Conservation (phyloP, 1,140 invertebrate genomes). For the Goniozus legneri region DNA sequence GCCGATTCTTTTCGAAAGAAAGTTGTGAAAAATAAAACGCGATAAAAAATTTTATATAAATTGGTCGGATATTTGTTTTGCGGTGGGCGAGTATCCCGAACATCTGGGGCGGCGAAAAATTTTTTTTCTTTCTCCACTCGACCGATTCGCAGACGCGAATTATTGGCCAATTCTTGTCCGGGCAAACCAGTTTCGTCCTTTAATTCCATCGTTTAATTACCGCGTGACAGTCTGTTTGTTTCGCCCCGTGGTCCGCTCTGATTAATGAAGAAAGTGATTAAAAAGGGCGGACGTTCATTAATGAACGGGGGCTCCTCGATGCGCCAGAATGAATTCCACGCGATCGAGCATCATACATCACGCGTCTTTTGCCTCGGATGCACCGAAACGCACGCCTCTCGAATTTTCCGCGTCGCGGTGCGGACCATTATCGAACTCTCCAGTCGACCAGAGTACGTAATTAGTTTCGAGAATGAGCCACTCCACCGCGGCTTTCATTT, state of each 20-base stretch:
- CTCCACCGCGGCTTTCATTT: conserved; percentile 4
- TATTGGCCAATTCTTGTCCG: too few species aligned
- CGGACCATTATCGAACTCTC: conserved; percentile 1
- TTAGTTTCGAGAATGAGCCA: conserved; percentile 10
- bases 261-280: conserved; percentile 20
- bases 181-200: background rate
- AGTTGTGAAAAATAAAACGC: too few species aligned
- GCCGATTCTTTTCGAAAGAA: too few species aligned
- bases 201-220: conserved; percentile 9
- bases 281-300: conserved; percentile 17
- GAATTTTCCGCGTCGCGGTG: background rate
- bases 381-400: background rate
- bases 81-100: too few species aligned
- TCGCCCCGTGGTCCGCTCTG: conserved; percentile 1
- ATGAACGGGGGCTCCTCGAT: background rate
- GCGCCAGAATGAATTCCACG: conserved; percentile 12
- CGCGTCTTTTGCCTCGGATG: conserved; percentile 2
- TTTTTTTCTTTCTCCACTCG: too few species aligned
- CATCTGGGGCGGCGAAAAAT: too few species aligned
- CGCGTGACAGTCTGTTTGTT: conserved; percentile 16
- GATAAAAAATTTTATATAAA: too few species aligned
- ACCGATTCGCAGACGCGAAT: too few species aligned
- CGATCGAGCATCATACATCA: conserved; percentile 21
- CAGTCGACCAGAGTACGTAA: too few species aligned
- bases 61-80: too few species aligned